A percentile compares a stretch with the other conserved stretches of the same genome.
These are phyloP conservation scores for Petrosia ficiformis DNA, from an alignment of 37 sponge, comb jelly and placozoan species.

Conservation along the genomic window DNA sequence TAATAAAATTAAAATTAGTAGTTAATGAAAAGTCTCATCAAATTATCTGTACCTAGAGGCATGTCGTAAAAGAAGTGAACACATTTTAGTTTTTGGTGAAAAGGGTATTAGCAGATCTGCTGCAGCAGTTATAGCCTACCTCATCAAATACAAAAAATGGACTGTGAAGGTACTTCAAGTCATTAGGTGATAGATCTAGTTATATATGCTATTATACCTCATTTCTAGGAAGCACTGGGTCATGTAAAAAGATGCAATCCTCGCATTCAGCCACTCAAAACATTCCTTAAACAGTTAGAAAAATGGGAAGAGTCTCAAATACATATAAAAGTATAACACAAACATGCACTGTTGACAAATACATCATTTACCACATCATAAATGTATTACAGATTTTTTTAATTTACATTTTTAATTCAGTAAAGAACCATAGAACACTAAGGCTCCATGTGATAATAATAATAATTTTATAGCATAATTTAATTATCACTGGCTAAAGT, in stretches of 20 bases:
- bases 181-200: background rate
- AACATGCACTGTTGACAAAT: too few relatives aligned
- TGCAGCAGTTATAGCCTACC: slow-evolving; percentile 63
- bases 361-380: too few relatives aligned
- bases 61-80: slow-evolving; percentile 48
- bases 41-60: too few relatives aligned
- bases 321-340: too few relatives aligned
- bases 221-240: slow-evolving; percentile 58
- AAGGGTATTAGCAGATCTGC: slow-evolving; percentile 70
- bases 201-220: background rate
- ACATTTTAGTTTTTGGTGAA: slow-evolving; percentile 65
- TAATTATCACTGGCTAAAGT: too few relatives aligned
- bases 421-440: too few relatives aligned
- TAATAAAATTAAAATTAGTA: slow-evolving; percentile 6
- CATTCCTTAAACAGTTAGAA: slow-evolving; percentile 67
- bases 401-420: too few relatives aligned
- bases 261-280: slow-evolving; percentile 50
- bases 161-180: slow-evolving; percentile 70
- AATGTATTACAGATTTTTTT: too few relatives aligned
- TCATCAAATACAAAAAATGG: slow-evolving; percentile 74
- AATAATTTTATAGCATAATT: too few relatives aligned
- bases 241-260: slow-evolving; percentile 52
- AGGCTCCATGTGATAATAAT: too few relatives aligned
- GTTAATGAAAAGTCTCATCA: too few relatives aligned
- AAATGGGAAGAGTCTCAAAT: slow-evolving; percentile 63